A percentile compares a stretch with the other conserved stretches of the same genome.
Evolutionary conservation across 2,113 vertebrate genomes (phyloP).

Genomic region (Bos javanicus): DNA sequence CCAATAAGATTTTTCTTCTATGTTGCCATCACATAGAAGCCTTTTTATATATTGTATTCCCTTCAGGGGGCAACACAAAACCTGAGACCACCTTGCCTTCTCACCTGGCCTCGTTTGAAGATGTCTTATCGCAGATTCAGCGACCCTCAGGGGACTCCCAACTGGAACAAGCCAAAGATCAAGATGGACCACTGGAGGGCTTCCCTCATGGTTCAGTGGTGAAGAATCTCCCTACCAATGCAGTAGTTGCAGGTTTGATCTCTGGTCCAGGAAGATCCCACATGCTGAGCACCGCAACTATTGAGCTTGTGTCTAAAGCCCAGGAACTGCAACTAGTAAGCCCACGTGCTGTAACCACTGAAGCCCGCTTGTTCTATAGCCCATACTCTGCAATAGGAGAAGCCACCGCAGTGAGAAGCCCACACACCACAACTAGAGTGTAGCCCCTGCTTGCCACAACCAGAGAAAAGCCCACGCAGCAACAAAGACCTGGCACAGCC

Average conservation of each 20-base stretch:
- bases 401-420: neutral
- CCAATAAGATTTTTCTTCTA: neutral
- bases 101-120: neutral
- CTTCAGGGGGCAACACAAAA: neutral
- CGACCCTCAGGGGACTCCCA: neutral
- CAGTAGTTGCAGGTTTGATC: neutral
- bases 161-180: neutral
- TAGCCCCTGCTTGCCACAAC: neutral
- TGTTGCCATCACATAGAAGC: neutral
- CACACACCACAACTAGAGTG: neutral
- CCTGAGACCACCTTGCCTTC: neutral
- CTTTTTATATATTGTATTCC: neutral
- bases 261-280: neutral
- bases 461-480: neutral
- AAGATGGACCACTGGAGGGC: neutral
- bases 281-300: neutral
- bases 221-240: neutral
- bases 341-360: neutral
- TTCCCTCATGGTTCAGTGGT: neutral
- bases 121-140: neutral
- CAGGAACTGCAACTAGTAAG: neutral
- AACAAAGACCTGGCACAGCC: neutral
- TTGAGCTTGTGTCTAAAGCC: neutral
- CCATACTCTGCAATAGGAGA: neutral
- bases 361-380: accelerated